phyloP scores from a whole-genome alignment of 2,888 invertebrate species.

The Lasioglossum lativentre region DNA sequence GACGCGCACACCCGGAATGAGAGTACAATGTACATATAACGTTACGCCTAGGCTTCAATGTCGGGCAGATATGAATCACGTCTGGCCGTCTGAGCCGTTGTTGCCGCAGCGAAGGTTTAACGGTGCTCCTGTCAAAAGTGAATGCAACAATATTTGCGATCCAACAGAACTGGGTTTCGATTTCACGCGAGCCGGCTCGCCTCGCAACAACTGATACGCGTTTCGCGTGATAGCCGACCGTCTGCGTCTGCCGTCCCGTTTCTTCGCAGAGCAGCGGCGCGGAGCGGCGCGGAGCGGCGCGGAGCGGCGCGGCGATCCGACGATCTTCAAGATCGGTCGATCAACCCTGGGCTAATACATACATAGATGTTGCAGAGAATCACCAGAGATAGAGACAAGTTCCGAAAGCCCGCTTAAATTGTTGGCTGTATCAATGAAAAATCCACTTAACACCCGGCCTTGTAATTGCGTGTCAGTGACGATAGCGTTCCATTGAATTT shows the following conservation, averaged over 20 bases:
- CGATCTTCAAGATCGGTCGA: not conserved
- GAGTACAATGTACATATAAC: too few relatives aligned
- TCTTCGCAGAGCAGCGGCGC: too few relatives aligned
- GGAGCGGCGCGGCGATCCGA: too few relatives aligned
- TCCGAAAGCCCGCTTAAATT: not conserved
- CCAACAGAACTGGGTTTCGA: slow-evolving; percentile 52
- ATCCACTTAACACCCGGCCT: not conserved
- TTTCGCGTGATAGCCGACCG: slow-evolving; percentile 43
- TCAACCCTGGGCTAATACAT: not conserved
- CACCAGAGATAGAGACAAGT: not conserved
- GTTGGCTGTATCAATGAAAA: not conserved
- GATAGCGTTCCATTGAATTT: not conserved
- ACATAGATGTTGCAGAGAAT: not conserved
- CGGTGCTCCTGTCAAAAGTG: slow-evolving; percentile 60
- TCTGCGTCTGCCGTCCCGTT: not conserved
- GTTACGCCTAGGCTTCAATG: slow-evolving; percentile 61
- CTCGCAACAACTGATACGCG: slow-evolving; percentile 28
- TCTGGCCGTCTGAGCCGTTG: slow-evolving; percentile 16
- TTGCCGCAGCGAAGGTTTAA: slow-evolving; percentile 44
- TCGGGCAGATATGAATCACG: slow-evolving; percentile 60
- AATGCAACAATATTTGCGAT: slow-evolving; percentile 58
- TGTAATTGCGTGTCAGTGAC: not conserved
- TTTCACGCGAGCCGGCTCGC: slow-evolving; percentile 43
- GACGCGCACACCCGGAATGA: slow-evolving; percentile 48
- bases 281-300: too few relatives aligned